Evolutionary conservation across 2,797 vertebrate genomes (phyloP), one percentile per base, ranked within the genome.

Genomic region (Decapterus maruadsi): DNA sequence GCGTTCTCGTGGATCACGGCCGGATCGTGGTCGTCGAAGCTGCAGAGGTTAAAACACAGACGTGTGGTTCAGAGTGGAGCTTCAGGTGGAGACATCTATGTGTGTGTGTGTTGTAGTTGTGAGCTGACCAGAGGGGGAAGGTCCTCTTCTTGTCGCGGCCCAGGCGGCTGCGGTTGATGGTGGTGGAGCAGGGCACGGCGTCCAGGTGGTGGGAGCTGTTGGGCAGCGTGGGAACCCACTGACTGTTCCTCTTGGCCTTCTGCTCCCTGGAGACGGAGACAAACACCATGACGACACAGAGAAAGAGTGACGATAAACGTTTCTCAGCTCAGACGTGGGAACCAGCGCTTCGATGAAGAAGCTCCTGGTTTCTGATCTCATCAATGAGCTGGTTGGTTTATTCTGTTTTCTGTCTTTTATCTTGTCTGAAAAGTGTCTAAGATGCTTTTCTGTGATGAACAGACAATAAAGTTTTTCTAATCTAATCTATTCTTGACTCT

Each of bases 1-100:
- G 98, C 98, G 0, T 99, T 99, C 92, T 99, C 98, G 3, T 99
- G 98, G 93, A 99, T 99, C 84, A 99, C 98, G 6, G 98, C 98
- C 12, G 98, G 98, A 89, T 99, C 98, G 1, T 99, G 98, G 90
- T 99, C 98, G 77, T 99, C 98, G 84, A 99, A 99, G 89, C 98
- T 99, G 76, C 26, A 26, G 26, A 26, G 26, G 26, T 1, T 1
- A 26, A 42, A 26, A 26, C 26, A 26, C 26, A 26, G 26, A 26
- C 26, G 3, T 26, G 26, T 26, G 1, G 26, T 26, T 26, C 26
- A 26, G 26, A 26, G 26, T 26, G 26, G 26, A 26, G 26, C 26
- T 26, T 26, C 26, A 26, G 26, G 26, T 26, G 26, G 26, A 26
- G 26, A 26, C 26, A 26, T 26, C 26, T 26, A 26, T 26, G 26